phyloP scores from a whole-genome alignment of 2,888 invertebrate species.

The Phalangium opilio region DNA sequence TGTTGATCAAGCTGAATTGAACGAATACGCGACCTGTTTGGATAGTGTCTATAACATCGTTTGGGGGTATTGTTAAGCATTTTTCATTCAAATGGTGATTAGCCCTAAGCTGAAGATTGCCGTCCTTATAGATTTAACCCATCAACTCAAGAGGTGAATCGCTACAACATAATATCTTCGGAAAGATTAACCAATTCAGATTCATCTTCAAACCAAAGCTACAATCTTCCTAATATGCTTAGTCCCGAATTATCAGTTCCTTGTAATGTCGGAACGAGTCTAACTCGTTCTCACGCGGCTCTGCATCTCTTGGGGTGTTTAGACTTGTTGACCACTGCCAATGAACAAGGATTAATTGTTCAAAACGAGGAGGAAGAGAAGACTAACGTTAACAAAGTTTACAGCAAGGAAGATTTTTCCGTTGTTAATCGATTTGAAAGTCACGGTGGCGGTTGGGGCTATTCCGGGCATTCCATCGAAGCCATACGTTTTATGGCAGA shows the following conservation, averaged over 20 bases:
- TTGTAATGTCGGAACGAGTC: conserved; percentile 32
- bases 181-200: conserved; percentile 37
- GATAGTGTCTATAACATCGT: conserved; percentile 86
- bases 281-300: conserved; percentile 70
- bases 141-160: conserved; percentile 46
- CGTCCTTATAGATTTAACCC: conserved; percentile 39
- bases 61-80: conserved; percentile 89
- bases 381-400: conserved; percentile 38
- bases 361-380: conserved; percentile 30
- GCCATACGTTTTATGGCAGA: conserved; percentile 89
- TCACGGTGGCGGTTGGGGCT: conserved; percentile 96
- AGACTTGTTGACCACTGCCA: conserved; percentile 69
- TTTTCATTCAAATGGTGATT: too few relatives aligned
- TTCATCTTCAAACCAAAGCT: conserved; percentile 13
- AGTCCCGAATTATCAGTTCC: conserved; percentile 71
- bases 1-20: conserved; percentile 67
- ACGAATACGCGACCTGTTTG: conserved; percentile 58
- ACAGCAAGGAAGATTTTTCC: conserved; percentile 61
- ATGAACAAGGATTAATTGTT: conserved; percentile 35
- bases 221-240: conserved; percentile 43
- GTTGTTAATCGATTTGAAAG: conserved; percentile 80
- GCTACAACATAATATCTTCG: conserved; percentile 68
- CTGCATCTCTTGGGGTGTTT: conserved; percentile 74
- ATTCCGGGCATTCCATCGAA: conserved; percentile 89
- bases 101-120: too few relatives aligned